These are phyloP conservation scores for Sylvilagus floridanus DNA, from an alignment of 2,797 vertebrate genomes.

Conservation along the genomic window DNA sequence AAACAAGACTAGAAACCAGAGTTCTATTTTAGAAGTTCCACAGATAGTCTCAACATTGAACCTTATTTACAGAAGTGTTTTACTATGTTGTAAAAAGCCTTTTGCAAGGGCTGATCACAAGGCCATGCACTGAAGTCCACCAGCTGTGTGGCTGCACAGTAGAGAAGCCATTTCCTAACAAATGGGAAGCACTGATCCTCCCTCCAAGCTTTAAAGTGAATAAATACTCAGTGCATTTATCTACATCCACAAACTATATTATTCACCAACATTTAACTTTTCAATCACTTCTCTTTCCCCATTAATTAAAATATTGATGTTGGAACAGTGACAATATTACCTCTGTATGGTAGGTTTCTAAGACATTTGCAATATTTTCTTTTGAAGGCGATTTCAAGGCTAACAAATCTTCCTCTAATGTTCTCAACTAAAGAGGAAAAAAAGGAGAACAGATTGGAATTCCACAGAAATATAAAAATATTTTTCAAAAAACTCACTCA, in stretches of 20 bases:
- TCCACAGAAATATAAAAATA: background rate
- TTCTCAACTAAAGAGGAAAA: constrained; percentile 88
- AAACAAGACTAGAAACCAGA: background rate
- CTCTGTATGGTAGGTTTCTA: constrained; percentile 93
- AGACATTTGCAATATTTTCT: constrained; percentile 89
- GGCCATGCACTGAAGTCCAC: background rate
- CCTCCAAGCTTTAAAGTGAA: background rate
- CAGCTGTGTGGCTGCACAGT: background rate
- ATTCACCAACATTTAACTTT: constrained; percentile 10
- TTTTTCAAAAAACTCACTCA: background rate
- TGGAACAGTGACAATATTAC: constrained; percentile 85
- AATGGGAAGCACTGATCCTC: background rate
- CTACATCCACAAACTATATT: background rate
- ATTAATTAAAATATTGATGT: constrained; percentile 29
- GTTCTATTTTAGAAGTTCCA: constrained; percentile 26
- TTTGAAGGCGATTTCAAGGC: constrained; percentile 92
- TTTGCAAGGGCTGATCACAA: background rate
- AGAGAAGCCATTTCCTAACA: background rate
- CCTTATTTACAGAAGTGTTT: background rate
- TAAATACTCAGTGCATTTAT: background rate
- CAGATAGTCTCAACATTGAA: background rate
- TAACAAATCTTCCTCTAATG: constrained; percentile 93
- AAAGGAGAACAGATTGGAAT: constrained; percentile 21
- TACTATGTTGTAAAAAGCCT: background rate
- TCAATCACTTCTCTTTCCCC: background rate